Evolutionary conservation across 1,140 invertebrate genomes (phyloP).

Genomic region (Heliconius himera): DNA sequence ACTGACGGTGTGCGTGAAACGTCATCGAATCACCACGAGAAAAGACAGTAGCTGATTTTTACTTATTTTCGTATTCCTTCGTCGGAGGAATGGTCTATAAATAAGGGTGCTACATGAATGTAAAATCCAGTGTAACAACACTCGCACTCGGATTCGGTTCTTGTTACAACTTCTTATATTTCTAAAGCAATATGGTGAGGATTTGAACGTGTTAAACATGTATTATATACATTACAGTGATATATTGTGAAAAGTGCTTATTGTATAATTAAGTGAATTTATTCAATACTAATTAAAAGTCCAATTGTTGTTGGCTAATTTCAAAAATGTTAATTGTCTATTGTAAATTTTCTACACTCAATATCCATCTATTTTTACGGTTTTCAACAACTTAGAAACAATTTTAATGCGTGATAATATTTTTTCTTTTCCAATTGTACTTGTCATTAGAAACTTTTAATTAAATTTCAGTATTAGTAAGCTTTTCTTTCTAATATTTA

Average conservation of each 20-base stretch:
- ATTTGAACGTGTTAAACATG: conserved; percentile 29
- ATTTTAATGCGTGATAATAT: background rate
- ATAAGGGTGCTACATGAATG: conserved; percentile 70
- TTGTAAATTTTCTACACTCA: background rate
- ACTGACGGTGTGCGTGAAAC: conserved; percentile 51
- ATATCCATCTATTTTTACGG: background rate
- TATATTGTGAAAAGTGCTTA: conserved; percentile 20
- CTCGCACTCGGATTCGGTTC: conserved; percentile 79
- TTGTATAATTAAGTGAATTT: conserved; percentile 4
- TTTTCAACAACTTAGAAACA: background rate
- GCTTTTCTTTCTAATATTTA: conserved; percentile 36
- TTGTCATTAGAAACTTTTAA: background rate
- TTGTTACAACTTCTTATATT: conserved; percentile 71
- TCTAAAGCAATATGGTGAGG: conserved; percentile 72
- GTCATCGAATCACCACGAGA: conserved; percentile 56
- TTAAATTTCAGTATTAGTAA: conserved; percentile 2
- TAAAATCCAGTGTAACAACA: conserved; percentile 78
- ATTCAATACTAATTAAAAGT: background rate
- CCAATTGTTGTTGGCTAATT: background rate
- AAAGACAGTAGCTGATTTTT: conserved; percentile 66
- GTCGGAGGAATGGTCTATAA: conserved; percentile 73
- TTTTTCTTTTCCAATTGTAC: background rate
- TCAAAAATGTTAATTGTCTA: background rate
- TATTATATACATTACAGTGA: background rate
- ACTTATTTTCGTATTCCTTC: conserved; percentile 77